Evolutionary conservation across 2,888 invertebrate genomes (phyloP).

Genomic region (Tanaodytes sp.): DNA sequence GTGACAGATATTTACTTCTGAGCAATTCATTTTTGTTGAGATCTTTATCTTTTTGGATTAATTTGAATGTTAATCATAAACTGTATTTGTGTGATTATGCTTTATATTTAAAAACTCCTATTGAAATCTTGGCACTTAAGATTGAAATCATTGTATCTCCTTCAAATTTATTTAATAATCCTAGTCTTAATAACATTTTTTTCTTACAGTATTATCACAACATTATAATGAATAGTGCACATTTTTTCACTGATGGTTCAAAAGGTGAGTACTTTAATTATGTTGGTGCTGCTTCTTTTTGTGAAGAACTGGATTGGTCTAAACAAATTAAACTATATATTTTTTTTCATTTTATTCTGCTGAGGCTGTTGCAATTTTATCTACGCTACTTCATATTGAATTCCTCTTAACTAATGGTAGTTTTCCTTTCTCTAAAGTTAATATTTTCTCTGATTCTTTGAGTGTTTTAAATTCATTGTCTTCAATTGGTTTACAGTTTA

Average conservation of each 20-base stretch:
- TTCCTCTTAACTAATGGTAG: background rate
- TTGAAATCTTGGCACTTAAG: too few species aligned
- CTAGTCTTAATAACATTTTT: too few species aligned
- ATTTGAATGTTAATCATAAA: too few species aligned
- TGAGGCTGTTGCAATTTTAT: background rate
- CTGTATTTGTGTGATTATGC: too few species aligned
- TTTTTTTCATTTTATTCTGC: background rate
- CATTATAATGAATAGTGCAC: background rate
- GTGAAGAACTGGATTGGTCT: background rate
- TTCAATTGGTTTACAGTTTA: background rate
- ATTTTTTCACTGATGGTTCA: background rate
- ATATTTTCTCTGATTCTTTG: background rate
- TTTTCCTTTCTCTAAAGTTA: background rate
- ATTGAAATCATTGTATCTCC: too few species aligned
- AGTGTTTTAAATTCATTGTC: background rate
- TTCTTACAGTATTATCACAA: background rate
- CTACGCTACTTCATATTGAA: background rate
- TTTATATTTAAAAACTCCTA: too few species aligned
- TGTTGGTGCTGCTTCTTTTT: background rate
- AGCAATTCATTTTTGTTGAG: too few species aligned
- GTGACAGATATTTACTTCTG: too few species aligned
- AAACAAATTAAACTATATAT: background rate
- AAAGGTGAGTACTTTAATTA: conserved; percentile 1
- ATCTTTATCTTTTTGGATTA: too few species aligned
- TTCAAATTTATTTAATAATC: too few species aligned